Percentiles rank a stretch among this genome's conserved stretches.
These are phyloP conservation scores for Meganola albula DNA, from an alignment of 2,888 invertebrate genomes.

Conservation along the genomic window DNA sequence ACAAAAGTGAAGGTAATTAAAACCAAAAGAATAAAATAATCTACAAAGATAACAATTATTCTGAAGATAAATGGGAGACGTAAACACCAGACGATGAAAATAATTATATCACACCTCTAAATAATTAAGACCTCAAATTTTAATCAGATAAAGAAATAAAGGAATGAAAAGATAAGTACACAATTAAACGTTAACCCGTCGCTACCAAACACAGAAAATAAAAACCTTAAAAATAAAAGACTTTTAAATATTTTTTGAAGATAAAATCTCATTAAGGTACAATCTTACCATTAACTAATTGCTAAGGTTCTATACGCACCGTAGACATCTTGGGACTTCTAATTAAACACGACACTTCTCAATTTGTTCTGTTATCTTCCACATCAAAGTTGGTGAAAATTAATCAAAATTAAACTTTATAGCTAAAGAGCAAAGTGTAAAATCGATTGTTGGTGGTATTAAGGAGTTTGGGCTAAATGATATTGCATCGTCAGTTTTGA, in stretches of 20 bases:
- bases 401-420: conserved; percentile 20
- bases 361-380: conserved; percentile 42
- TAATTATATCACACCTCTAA: neutral
- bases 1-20: too few relatives aligned
- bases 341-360: conserved; percentile 56
- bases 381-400: conserved; percentile 24
- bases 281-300: conserved; percentile 63
- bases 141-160: neutral
- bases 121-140: neutral
- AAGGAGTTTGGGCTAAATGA: conserved; percentile 48
- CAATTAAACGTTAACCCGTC: conserved; percentile 18
- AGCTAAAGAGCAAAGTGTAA: conserved; percentile 30
- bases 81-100: too few relatives aligned
- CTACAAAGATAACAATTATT: too few relatives aligned
- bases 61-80: too few relatives aligned
- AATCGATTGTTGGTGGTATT: conserved; percentile 29
- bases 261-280: conserved; percentile 56
- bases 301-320: conserved; percentile 41
- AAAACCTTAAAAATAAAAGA: conserved; percentile 19
- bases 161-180: conserved; percentile 6
- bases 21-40: too few relatives aligned
- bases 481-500: conserved; percentile 52
- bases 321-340: conserved; percentile 51
- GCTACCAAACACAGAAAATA: conserved; percentile 10
- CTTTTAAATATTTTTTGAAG: conserved; percentile 21